Conservation (phyloP, 2,113 vertebrate species). For the Rousettus leschenaultii region DNA sequence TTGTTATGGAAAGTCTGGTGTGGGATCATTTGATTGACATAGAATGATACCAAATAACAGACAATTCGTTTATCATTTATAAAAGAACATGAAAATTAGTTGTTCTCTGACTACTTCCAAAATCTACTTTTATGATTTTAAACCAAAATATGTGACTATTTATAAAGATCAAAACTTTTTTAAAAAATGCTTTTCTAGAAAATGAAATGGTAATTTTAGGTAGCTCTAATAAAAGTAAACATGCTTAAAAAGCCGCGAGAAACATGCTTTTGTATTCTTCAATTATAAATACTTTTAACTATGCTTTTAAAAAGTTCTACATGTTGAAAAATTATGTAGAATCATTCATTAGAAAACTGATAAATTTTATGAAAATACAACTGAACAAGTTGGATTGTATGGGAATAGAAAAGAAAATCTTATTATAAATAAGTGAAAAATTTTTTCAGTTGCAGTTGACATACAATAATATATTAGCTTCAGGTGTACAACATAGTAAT, state of each 20-base stretch:
- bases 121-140: slow-evolving; percentile 42
- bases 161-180: slow-evolving; percentile 1
- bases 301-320: slow-evolving; percentile 28
- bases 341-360: background rate
- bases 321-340: slow-evolving; percentile 37
- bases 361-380: background rate
- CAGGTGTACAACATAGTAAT: too few relatives aligned
- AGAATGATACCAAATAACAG: slow-evolving; percentile 14
- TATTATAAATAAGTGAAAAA: too few relatives aligned
- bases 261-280: slow-evolving; percentile 42
- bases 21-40: background rate
- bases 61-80: slow-evolving; percentile 9
- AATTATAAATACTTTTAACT: slow-evolving; percentile 35
- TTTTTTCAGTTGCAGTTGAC: too few relatives aligned
- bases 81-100: slow-evolving; percentile 8
- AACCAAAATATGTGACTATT: slow-evolving; percentile 22
- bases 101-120: background rate
- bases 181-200: background rate
- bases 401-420: slow-evolving; percentile 18
- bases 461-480: too few relatives aligned
- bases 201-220: background rate
- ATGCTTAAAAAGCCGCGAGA: background rate
- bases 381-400: background rate
- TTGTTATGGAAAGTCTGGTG: background rate
- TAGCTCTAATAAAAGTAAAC: slow-evolving; percentile 36